These are phyloP conservation scores for Autographa gamma DNA, from an alignment of 2,888 invertebrate genomes.

Conservation along the genomic window DNA sequence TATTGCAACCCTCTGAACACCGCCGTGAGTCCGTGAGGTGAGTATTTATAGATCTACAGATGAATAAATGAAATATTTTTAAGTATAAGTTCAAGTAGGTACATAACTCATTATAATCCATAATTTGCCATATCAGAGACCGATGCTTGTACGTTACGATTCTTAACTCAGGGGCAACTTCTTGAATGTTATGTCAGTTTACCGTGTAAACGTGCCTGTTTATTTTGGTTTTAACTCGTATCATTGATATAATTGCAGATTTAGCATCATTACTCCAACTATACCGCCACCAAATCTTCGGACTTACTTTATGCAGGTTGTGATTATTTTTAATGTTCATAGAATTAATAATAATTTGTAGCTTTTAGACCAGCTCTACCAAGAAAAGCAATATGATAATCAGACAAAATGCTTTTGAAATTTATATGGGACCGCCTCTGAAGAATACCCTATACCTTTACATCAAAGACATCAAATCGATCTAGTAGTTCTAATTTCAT, in stretches of 20 bases:
- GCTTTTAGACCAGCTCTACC: background rate
- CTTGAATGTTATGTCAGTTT: background rate
- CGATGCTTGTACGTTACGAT: too few species aligned
- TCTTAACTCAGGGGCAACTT: background rate
- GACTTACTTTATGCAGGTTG: constrained; percentile 84
- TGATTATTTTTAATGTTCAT: background rate
- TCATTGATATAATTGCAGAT: constrained; percentile 61
- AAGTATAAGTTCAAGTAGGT: too few species aligned
- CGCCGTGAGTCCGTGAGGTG: constrained; percentile 68
- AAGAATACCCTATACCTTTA: too few species aligned
- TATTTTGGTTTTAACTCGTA: background rate
- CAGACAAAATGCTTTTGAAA: background rate
- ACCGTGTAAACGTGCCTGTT: background rate
- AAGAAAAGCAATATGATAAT: background rate
- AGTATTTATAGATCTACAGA: background rate
- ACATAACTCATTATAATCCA: too few species aligned
- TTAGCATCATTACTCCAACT: constrained; percentile 64
- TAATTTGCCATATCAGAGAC: too few species aligned
- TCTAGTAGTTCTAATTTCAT: too few species aligned
- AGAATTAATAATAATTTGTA: background rate
- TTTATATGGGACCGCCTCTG: too few species aligned
- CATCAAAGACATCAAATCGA: too few species aligned
- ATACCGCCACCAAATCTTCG: constrained; percentile 61
- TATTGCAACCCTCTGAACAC: constrained; percentile 44
- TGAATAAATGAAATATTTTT: background rate